Evolutionary conservation across 2,113 vertebrate species (phyloP), one percentile per base, ranked within the genome.

Genomic region (Hemibagrus wyckioides): DNA sequence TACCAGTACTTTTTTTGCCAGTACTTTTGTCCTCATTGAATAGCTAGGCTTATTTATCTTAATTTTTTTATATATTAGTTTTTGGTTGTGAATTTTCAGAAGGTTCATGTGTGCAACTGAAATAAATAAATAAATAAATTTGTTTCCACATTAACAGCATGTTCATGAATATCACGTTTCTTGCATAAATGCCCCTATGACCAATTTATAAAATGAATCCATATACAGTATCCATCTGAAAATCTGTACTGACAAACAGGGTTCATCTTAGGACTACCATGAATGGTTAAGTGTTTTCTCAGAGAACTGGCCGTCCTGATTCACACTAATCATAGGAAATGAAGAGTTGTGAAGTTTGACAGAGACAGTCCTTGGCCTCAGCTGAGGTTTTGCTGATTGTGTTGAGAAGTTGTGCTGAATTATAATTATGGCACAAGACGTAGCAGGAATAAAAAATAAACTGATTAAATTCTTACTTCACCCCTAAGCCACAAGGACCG

Each of bases 371-470:
- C 82, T 86, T 88, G 86, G 84, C 86, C 90, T 88, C 86, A 33
- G 88, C 56, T 91, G 77, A 89, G 86, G 84, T 86, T 89, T 88
- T 85, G 86, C 84, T 88, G 88, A 89, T 89, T 88, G 86, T 86
- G 82, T 61, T 84, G 57, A 85, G 86, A 39, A 52, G 71, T 33
- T 33, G 67, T 84, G 33, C 61, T 48, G 86, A 88, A 88, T 89
- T 82, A 85, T 87, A 91, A 91, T 88, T 88, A 77, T 25, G 39
- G 13, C 76, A 7, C 15, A 39, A 59, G 65, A 77, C n/a, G 30
- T 41, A 77, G 39, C 39, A 39, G 69, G 69, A 85, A 88, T 71
- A 61, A 85, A 86, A 82, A 77, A 82, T 19, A 76, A 75, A 80
- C 56, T 57, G 41, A 67, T 73, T 67, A 57, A 84, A 80, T 61